A percentile compares a stretch with the other conserved stretches of the same genome.
Conservation (phyloP, 1,140 invertebrate species). For the Pseudomyrmex concolor region DNA sequence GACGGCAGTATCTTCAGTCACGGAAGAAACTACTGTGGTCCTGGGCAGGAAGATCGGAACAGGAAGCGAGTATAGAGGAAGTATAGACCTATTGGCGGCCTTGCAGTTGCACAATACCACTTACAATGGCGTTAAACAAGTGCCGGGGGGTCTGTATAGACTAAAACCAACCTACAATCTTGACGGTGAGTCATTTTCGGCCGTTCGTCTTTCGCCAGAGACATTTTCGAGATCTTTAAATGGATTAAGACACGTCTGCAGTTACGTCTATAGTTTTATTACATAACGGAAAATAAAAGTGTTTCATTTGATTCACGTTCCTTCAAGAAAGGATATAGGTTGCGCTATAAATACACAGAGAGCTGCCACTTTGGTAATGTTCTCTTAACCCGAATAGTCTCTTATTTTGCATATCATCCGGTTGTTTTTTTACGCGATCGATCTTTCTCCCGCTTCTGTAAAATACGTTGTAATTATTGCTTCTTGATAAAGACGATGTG, state of each 20-base stretch:
- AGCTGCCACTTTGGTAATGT: constrained; percentile 42
- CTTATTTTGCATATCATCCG: constrained; percentile 64
- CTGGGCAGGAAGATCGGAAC: constrained; percentile 75
- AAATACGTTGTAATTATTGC: constrained; percentile 48
- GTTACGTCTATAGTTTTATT: not conserved
- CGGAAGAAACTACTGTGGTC: constrained; percentile 70
- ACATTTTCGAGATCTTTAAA: constrained; percentile 14
- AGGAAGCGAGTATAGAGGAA: constrained; percentile 78
- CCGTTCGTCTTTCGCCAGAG: not conserved
- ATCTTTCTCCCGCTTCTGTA: constrained; percentile 27
- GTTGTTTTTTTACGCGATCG: constrained; percentile 32
- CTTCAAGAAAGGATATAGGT: not conserved
- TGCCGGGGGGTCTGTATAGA: constrained; percentile 86
- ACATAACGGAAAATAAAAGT: not conserved
- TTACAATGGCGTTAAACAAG: constrained; percentile 85
- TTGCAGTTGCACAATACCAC: constrained; percentile 87
- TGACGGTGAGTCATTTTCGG: constrained; percentile 82
- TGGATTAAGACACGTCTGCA: constrained; percentile 11
- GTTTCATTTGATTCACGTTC: constrained; percentile 21
- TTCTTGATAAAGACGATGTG: constrained; percentile 39
- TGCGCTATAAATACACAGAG: constrained; percentile 31
- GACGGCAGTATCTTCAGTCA: constrained; percentile 73
- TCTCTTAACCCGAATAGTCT: constrained; percentile 66
- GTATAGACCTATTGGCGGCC: constrained; percentile 87
- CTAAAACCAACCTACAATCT: constrained; percentile 87